phyloP scores from a whole-genome alignment of 2,888 invertebrate genomes.

The Yponomeuta plumbellus region DNA sequence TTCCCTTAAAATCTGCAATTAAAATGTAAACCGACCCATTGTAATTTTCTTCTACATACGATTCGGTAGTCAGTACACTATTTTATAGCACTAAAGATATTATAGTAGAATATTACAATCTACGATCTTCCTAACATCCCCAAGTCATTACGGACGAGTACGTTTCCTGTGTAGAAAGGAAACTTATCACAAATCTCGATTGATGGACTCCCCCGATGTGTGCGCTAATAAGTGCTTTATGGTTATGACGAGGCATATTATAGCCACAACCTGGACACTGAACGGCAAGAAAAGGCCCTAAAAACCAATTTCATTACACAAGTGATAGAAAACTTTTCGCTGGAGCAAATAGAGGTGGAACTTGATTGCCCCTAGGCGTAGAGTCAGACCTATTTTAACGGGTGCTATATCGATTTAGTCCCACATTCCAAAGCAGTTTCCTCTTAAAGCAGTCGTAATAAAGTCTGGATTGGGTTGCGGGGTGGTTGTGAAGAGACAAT shows the following conservation, averaged over 20 bases:
- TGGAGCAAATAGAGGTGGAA: not conserved
- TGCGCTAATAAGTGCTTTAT: slow-evolving; percentile 39
- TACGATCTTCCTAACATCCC: not conserved
- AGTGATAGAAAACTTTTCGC: not conserved
- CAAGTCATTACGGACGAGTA: not conserved
- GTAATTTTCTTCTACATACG: too few species aligned
- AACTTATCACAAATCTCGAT: slow-evolving; percentile 24
- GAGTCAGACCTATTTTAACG: not conserved
- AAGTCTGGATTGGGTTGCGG: slow-evolving; percentile 29
- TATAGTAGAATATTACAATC: not conserved
- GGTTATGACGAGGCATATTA: slow-evolving; percentile 50
- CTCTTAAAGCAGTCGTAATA: slow-evolving; percentile 18
- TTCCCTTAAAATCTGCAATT: too few species aligned
- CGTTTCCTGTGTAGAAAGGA: not conserved
- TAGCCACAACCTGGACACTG: slow-evolving; percentile 37
- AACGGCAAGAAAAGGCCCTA: not conserved
- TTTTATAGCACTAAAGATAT: not conserved
- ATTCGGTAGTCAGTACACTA: not conserved
- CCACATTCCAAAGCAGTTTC: slow-evolving; percentile 17
- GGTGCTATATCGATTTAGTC: slow-evolving; percentile 9
- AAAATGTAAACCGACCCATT: too few species aligned
- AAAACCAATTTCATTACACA: not conserved
- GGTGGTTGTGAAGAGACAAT: slow-evolving; percentile 55
- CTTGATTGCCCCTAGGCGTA: not conserved
- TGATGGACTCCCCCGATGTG: slow-evolving; percentile 24